Evolutionary conservation across 2,888 invertebrate genomes (phyloP).

Genomic region (Galeopsomyia nigrocyanea): DNA sequence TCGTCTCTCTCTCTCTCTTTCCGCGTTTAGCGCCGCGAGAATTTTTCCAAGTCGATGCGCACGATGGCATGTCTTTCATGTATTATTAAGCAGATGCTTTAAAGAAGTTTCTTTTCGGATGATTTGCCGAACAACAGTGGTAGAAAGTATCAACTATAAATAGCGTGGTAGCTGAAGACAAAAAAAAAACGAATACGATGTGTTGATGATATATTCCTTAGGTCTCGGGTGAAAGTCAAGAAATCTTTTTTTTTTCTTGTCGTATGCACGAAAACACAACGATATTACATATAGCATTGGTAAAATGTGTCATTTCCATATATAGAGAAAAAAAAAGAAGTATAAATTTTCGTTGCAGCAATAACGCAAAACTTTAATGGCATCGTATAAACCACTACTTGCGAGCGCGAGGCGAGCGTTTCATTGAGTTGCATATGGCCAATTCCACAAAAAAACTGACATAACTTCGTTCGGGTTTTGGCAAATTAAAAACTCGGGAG

Average conservation of each 20-base stretch:
- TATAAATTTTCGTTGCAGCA: constrained; percentile 32
- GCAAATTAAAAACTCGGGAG: no score
- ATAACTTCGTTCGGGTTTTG: no score
- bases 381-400: constrained; percentile 40
- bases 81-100: constrained; percentile 21
- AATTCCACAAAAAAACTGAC: no score
- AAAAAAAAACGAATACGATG: constrained; percentile 8
- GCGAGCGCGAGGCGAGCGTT: no score
- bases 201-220: constrained; percentile 13
- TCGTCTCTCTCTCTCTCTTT: constrained; percentile 15
- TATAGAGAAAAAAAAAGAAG: constrained; percentile 19
- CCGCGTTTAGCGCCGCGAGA: neutral
- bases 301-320: constrained; percentile 13
- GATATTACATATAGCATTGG: no score
- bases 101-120: neutral
- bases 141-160: constrained; percentile 1
- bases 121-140: no score
- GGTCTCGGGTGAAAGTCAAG: constrained; percentile 31
- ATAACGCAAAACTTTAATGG: constrained; percentile 34
- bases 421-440: constrained; percentile 20
- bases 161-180: neutral
- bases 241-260: no score
- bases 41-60: neutral
- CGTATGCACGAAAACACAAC: no score
- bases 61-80: constrained; percentile 29